Evolutionary conservation across 2,888 invertebrate species (phyloP), one percentile per base, ranked within the genome.

Genomic region (Aphidoletes aphidimyza): DNA sequence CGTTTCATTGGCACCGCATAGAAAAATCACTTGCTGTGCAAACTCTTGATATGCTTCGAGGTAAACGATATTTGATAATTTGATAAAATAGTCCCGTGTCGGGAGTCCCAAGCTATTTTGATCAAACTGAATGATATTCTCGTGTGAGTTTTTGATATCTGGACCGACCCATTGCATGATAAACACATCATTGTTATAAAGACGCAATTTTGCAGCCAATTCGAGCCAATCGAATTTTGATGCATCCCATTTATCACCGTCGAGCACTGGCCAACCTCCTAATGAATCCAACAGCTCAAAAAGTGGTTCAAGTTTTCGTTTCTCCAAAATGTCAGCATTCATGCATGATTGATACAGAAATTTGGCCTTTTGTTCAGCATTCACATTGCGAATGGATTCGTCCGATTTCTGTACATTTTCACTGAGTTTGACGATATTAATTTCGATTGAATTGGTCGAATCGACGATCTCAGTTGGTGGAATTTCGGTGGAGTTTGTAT

Each of bases 61-160:
- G 87, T 94, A 96, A 84, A 92, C 92, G 87, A 90, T 91, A 88
- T 94, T 95, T 83, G 90, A 91, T 87, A 92, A 92, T 89, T 93
- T 94, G 88, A 92, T 93, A 91, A 93, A 98, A 89, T 95, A 95
- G 86, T 95, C 95, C 84, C 94, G 91, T 0, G 94, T 93, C 26
- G 95, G 95, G 85, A 95, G 90, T 37, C 95, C 94, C 87, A 97
- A 91, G 84, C 94, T 94, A 0, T 97, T 95, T 90, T 98, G 97
- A 90, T 98, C 97, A 87, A 98, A 93, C 92, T 97, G 92, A 86
- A 98, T 95, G 9, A 98, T 94, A 89, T 97, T 96, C 88, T 95
- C 94, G 87, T 96, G 94, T 8, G 98, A 97, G 89, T 98, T 96
- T 89, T 96, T 96, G 85, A 98, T 96, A 89, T 98, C 98, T 0